Evolutionary conservation across 2,113 vertebrate species (phyloP).

Genomic region (Phainopepla nitens): DNA sequence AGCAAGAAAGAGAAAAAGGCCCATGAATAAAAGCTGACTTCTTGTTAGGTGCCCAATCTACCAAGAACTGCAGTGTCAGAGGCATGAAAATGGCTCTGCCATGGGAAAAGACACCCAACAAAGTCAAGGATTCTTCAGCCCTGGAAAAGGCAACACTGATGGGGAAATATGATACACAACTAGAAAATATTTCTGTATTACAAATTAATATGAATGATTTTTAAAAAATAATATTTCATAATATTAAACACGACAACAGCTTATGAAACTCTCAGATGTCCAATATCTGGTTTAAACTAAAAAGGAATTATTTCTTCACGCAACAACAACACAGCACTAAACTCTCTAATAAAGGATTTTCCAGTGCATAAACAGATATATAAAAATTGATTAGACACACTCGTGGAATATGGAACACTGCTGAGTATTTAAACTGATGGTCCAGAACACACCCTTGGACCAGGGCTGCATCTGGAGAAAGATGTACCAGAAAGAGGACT

Average conservation of each 20-base stretch:
- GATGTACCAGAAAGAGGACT: not conserved
- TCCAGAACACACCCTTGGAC: not conserved
- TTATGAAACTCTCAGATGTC: not conserved
- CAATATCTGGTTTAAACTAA: not conserved
- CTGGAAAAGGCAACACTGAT: not conserved
- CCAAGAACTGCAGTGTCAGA: not conserved
- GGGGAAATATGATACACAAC: not conserved
- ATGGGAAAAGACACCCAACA: not conserved
- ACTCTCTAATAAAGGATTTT: not conserved
- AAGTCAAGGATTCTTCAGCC: not conserved
- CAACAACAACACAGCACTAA: not conserved
- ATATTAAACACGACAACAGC: rapidly evolving
- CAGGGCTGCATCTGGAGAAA: not conserved
- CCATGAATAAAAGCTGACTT: not conserved
- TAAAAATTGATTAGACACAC: not conserved
- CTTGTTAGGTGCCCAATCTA: not conserved
- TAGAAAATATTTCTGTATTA: not conserved
- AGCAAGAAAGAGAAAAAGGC: not conserved
- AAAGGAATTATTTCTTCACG: not conserved
- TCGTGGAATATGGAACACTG: not conserved
- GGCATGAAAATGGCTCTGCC: not conserved
- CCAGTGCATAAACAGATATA: not conserved
- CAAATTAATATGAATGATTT: not conserved
- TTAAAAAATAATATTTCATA: rapidly evolving
- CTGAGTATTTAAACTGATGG: not conserved